A percentile compares a stretch with the other conserved stretches of the same genome.
These are phyloP conservation scores for Cylloceria caligata DNA, from an alignment of 2,888 invertebrate genomes.

Conservation along the genomic window DNA sequence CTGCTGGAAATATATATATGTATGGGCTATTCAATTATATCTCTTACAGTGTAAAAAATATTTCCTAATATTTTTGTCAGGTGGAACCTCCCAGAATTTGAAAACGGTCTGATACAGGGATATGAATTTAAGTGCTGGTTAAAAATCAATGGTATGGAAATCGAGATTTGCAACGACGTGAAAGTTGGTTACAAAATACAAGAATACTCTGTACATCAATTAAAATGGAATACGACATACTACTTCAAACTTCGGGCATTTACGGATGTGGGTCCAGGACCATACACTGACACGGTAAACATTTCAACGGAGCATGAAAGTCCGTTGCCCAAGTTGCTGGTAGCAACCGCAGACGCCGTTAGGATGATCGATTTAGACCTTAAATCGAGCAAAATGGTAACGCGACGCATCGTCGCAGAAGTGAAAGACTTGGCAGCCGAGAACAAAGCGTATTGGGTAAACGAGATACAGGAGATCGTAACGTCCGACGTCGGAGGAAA, in stretches of 20 bases:
- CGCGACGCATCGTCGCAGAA: constrained; percentile 89
- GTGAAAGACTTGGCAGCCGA: constrained; percentile 90
- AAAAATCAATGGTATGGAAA: constrained; percentile 83
- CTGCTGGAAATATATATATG: too few species aligned
- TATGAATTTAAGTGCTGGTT: constrained; percentile 91
- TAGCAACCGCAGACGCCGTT: constrained; percentile 90
- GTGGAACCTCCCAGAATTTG: constrained; percentile 91
- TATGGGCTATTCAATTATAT: too few species aligned
- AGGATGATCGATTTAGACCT: constrained; percentile 92
- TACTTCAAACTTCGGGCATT: constrained; percentile 91
- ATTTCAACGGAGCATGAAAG: constrained; percentile 90
- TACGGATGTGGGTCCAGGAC: constrained; percentile 92
- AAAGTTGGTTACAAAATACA: constrained; percentile 86
- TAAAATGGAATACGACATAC: constrained; percentile 88
- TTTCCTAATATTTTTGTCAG: constrained; percentile 82
- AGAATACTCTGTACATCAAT: constrained; percentile 87
- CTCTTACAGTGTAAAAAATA: background rate
- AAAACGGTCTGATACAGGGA: constrained; percentile 91
- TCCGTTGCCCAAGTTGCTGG: constrained; percentile 92
- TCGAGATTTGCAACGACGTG: constrained; percentile 86
- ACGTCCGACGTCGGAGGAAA: constrained; percentile 87
- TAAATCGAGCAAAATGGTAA: constrained; percentile 87
- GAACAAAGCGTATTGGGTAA: constrained; percentile 92
- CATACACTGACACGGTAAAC: constrained; percentile 88
- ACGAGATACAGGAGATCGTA: constrained; percentile 90